Conservation (phyloP, 2,888 invertebrate genomes). For the Limnephilus lunatus region DNA sequence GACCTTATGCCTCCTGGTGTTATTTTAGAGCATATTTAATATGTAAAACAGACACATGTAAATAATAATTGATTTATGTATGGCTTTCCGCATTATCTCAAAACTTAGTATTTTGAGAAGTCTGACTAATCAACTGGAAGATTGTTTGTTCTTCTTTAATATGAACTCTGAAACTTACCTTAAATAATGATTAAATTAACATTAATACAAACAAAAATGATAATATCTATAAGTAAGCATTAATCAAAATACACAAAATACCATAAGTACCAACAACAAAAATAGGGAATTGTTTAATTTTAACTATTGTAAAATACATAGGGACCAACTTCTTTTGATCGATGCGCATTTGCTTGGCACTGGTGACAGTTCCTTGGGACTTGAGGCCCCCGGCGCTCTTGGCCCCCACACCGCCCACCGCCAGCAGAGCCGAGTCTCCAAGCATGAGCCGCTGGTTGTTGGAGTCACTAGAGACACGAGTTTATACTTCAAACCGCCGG, state of each 20-base stretch:
- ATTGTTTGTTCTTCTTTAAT: too few relatives aligned
- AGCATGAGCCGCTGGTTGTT: slow-evolving; percentile 94
- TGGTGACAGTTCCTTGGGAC: slow-evolving; percentile 91
- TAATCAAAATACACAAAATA: background rate
- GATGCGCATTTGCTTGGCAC: slow-evolving; percentile 91
- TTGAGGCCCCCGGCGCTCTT: slow-evolving; percentile 83
- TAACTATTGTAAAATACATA: background rate
- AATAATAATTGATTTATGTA: too few relatives aligned
- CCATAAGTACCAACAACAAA: background rate
- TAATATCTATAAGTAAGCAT: background rate
- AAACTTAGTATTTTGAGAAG: too few relatives aligned
- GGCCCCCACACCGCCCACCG: slow-evolving; percentile 84
- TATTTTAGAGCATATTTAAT: too few relatives aligned
- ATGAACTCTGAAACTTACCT: background rate
- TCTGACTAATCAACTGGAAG: too few relatives aligned
- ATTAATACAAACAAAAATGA: background rate
- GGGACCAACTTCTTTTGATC: slow-evolving; percentile 89
- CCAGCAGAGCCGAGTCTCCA: slow-evolving; percentile 95
- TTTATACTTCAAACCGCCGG: background rate
- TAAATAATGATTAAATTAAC: background rate
- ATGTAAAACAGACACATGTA: too few relatives aligned
- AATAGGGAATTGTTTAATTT: background rate
- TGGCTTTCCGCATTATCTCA: too few relatives aligned
- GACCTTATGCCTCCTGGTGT: too few relatives aligned
- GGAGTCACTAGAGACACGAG: slow-evolving; percentile 83